Conservation (phyloP, 2,888 invertebrate genomes). For the Tiphia femorata region DNA sequence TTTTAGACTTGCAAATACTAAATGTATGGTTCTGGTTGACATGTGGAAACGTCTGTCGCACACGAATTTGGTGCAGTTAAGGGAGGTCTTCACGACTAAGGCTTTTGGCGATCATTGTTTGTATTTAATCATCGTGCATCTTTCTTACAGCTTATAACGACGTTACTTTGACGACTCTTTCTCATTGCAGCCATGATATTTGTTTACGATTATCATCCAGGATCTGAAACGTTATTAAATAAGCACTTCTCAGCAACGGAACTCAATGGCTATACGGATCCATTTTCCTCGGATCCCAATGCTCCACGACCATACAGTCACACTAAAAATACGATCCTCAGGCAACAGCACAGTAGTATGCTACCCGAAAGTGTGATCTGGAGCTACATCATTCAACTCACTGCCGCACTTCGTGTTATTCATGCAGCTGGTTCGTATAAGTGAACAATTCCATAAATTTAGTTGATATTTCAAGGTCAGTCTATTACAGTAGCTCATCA, state of each 20-base stretch:
- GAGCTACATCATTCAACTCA: conserved; percentile 96
- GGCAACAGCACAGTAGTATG: conserved; percentile 80
- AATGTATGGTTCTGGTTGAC: conserved; percentile 88
- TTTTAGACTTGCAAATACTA: conserved; percentile 84
- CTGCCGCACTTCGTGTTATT: conserved; percentile 91
- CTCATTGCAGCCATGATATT: conserved; percentile 87
- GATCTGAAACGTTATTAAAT: conserved; percentile 87
- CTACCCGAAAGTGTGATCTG: conserved; percentile 93
- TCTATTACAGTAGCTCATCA: no score
- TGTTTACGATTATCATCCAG: conserved; percentile 96
- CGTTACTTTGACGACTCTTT: conserved; percentile 17
- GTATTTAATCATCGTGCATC: conserved; percentile 64
- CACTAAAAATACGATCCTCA: conserved; percentile 84
- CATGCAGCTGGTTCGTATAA: conserved; percentile 75
- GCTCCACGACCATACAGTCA: conserved; percentile 85
- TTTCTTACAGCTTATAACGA: background rate
- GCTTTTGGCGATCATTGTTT: conserved; percentile 96
- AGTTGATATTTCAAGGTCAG: no score
- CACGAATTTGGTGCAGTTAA: conserved; percentile 92
- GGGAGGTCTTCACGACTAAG: conserved; percentile 95
- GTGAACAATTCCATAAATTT: no score
- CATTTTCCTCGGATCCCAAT: conserved; percentile 87
- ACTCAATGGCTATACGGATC: conserved; percentile 79
- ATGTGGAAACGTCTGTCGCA: conserved; percentile 96
- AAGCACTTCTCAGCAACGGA: conserved; percentile 83